phyloP scores from a whole-genome alignment of 2,113 vertebrate species.

The Dolichallabes microphthalmus region DNA sequence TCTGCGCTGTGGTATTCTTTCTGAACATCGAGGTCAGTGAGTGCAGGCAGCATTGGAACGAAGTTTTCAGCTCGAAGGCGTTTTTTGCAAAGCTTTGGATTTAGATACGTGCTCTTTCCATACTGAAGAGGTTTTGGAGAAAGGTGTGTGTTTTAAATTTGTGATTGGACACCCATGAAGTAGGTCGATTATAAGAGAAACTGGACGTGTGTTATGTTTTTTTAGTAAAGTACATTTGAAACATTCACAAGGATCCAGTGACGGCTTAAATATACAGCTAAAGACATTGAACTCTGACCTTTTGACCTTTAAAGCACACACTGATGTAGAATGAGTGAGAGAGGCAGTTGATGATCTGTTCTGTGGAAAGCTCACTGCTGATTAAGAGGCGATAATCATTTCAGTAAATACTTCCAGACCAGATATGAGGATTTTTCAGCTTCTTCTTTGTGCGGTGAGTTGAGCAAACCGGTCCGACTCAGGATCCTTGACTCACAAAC shows the following conservation, averaged over 20 bases:
- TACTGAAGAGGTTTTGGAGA: neutral
- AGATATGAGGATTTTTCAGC: neutral
- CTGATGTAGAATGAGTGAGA: neutral
- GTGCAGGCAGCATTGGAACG: neutral
- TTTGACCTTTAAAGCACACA: neutral
- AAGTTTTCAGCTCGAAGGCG: neutral
- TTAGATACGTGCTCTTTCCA: neutral
- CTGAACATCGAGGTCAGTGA: constrained; percentile 1
- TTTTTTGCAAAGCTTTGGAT: neutral
- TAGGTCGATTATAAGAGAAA: neutral
- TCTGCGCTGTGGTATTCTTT: neutral
- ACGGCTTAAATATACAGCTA: neutral
- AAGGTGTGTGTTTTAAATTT: neutral
- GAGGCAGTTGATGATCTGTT: neutral
- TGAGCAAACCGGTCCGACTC: neutral
- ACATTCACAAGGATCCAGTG: neutral
- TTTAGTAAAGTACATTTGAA: neutral
- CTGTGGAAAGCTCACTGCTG: neutral
- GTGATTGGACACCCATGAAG: neutral
- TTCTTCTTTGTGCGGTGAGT: neutral
- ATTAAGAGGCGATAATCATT: neutral
- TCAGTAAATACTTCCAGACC: neutral
- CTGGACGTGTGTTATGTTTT: neutral
- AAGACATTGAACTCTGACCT: constrained; percentile 7
- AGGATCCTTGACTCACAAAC: neutral